Base-by-base conservation (phyloP, 2,113 vertebrate species). In the Dromas ardeola region DNA sequence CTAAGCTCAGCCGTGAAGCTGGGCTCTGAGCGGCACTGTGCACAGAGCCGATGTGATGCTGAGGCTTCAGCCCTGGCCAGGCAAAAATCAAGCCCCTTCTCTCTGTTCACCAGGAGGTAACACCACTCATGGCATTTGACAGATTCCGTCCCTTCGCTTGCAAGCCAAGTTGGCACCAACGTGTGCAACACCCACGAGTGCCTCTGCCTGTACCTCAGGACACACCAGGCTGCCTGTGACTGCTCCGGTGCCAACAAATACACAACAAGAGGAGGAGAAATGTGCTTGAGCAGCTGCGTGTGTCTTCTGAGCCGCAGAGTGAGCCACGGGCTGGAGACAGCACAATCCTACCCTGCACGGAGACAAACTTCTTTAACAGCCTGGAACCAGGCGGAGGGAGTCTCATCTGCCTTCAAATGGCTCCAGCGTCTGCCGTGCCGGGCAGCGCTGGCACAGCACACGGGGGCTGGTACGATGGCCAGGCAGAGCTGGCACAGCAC, bases 401-500 rank as follows among this genome's bases (percentile, higher is more conserved):
- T 2, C 45, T 30, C 16, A 2, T 15, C 34, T 53, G 47, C 52
- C 61, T 42, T 53, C 53, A 14, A 4, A 45, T 0, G 5, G 23
- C 62, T 50, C 36, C 5, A 3, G 32, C 6, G 23, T 13, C 30
- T 29, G n/a, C 34, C 0, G 1, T 0, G 1, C 58, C 11, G 3
- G 62, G 87, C 81, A 49, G 29, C 2, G 10, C 53, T 22, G 38
- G 32, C 42, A 43, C 52, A 13, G 83, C 45, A 50, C 4, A 3
- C 1, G 1, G 56, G 55, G 23, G 10, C 47, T 22, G 38, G 26
- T n/a, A 7, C 17, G 69, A 47, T 9, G 20, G 17, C 15, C 38
- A 13, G 80, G n/a, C n/a, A 56, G 43, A 3, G 34, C 81, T 81
- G 56, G 67, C 47, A 3, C 17, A 29, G 50, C n/a, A 34, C 18